Evolutionary conservation across 2,888 invertebrate species (phyloP), one percentile per base, ranked within the genome.

Genomic region (Limulus polyphemus): DNA sequence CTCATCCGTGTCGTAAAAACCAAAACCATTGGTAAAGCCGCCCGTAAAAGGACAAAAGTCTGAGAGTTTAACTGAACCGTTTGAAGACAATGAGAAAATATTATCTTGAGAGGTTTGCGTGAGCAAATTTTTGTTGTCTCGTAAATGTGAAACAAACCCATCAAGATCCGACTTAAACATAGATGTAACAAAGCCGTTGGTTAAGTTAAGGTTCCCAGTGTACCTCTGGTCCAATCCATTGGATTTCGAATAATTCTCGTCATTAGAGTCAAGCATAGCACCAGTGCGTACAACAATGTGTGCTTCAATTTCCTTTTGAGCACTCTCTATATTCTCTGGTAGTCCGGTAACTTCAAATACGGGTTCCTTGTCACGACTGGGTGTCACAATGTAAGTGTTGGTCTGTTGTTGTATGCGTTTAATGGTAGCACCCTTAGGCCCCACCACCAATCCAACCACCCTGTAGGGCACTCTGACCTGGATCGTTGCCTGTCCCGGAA

Each of bases 361-460:
- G 12, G 99, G 99, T 77, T 99, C 97, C 80, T 95, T 94, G 77
- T 99, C 98, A 65, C 98, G 85, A 67, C 93, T 93, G 11, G 98
- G 97, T 17, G 98, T 98, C 69, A 98, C 94, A 76, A 98, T 98
- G 81, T 98, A 98, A 10, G 98, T 98, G 81, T 95, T 93, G 60
- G 97, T 97, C 77, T 94, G 92, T 79, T 99, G 98, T 77, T 99
- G 98, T 77, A 99, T 99, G 75, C 97, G 86, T 80, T 99, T 99
- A 79, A 99, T 98, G 70, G 99, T 99, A 61, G 97, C 97, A 62
- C 99, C 99, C 77, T 99, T 99, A 60, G 98, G 97, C 1, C 99
- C 99, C 58, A 99, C 99, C 49, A 99, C 98, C 71, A 99, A 83
- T 57, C 99, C 99, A 49, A 99, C 99, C 60, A 99, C 97, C 76